Evolutionary conservation across 2,113 vertebrate genomes (phyloP), one percentile per base, ranked within the genome.

Genomic region (Oncorhynchus gorbuscha): DNA sequence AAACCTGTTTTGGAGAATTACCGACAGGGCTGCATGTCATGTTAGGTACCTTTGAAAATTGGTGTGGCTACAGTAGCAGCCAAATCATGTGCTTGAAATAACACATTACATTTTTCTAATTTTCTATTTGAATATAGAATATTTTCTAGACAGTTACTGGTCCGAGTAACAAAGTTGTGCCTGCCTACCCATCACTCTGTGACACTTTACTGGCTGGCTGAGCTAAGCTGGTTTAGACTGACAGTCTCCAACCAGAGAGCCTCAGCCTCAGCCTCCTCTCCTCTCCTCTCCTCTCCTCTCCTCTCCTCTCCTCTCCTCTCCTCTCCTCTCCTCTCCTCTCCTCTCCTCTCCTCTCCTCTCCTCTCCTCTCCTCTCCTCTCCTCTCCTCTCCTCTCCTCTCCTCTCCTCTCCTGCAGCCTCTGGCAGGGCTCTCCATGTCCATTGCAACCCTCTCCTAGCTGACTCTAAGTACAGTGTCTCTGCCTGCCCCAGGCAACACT

Each of bases 201-300:
- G 88, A 89, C 90, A 89, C 91, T 92, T 92, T 90, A 81, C 91
- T 93, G 92, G 91, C 91, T 93, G 90, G 92, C 86, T 93, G 89
- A 94, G 80, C 93, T 94, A 94, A 93, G 93, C 93, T 92, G 92
- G 88, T 93, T 94, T 92, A 93, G 90, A 92, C 85, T 86, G 91
- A 92, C 92, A 89, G 88, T 88, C 84, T 86, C 89, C 89, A 85
- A 81, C 73, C 61, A 87, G 77, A 81, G 83, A 77, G 55, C 35
- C 71, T 55, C 39, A n/a, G n/a, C n/a, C n/a, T n/a, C n/a, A n/a
- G n/a, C n/a, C 35, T 39, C 35, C 35, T 39, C 7, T 8, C 35
- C 35, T 39, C 35, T 39, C 35, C 35, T 39, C 35, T 39, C 6
- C 35, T 39, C 35, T 39, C 6, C 35, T 39, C 35, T 39, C 6